These are phyloP conservation scores for Agapostemon virescens DNA, from an alignment of 2,888 invertebrate genomes.

Conservation along the genomic window DNA sequence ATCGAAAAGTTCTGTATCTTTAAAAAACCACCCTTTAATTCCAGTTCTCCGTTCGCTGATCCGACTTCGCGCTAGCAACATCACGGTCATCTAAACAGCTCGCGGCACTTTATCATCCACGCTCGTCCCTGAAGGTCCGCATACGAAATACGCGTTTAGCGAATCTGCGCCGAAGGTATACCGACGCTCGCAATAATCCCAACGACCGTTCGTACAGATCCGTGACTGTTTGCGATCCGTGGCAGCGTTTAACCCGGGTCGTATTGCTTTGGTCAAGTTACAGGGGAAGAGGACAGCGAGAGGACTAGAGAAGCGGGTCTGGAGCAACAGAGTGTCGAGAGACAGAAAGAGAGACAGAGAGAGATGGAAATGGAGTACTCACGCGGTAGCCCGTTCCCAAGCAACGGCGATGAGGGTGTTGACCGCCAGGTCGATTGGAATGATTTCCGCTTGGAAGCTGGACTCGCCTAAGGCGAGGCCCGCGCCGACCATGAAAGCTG, in stretches of 20 bases:
- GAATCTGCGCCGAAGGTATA: too few relatives aligned
- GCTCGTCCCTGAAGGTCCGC: neutral
- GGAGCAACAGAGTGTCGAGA: neutral
- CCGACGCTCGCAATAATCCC: neutral
- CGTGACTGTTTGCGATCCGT: slow-evolving; percentile 5
- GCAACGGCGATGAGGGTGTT: slow-evolving; percentile 73
- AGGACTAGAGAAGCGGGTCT: too few relatives aligned
- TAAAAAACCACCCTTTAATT: too few relatives aligned
- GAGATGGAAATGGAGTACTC: slow-evolving; percentile 37
- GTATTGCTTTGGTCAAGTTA: neutral
- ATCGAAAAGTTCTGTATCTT: too few relatives aligned
- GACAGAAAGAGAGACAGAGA: neutral
- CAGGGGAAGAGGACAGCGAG: neutral
- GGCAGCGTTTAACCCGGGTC: neutral
- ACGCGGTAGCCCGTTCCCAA: slow-evolving; percentile 70
- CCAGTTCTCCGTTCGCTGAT: neutral
- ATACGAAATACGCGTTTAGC: neutral
- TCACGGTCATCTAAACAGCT: neutral
- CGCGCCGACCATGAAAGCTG: slow-evolving; percentile 73
- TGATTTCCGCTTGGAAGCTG: slow-evolving; percentile 68
- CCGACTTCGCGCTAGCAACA: neutral
- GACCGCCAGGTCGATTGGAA: slow-evolving; percentile 71
- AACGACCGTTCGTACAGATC: neutral
- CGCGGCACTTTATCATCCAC: neutral
- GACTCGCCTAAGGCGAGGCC: slow-evolving; percentile 69